phyloP scores from a whole-genome alignment of 2,888 invertebrate species.

The Caenorhabditis afra region DNA sequence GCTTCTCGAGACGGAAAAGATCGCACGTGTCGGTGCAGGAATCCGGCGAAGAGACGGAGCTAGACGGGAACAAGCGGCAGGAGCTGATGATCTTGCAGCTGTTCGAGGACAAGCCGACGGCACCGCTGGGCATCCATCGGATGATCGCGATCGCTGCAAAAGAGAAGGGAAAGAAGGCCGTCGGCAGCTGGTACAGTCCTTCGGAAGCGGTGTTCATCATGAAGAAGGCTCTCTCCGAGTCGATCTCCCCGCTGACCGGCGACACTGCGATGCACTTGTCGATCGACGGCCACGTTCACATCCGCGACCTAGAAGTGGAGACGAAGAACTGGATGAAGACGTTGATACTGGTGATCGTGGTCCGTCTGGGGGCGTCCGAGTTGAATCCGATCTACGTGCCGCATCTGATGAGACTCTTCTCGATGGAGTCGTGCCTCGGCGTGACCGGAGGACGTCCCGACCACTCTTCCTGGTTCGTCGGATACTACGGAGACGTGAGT shows the following conservation, averaged over 20 bases:
- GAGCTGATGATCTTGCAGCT: slow-evolving; percentile 65
- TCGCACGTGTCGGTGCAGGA: slow-evolving; percentile 13
- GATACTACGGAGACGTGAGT: slow-evolving; percentile 85
- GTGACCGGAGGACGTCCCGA: slow-evolving; percentile 94
- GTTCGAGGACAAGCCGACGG: slow-evolving; percentile 68
- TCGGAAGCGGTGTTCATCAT: slow-evolving; percentile 69
- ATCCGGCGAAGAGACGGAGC: slow-evolving; percentile 16
- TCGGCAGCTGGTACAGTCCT: slow-evolving; percentile 74
- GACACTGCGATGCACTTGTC: slow-evolving; percentile 65
- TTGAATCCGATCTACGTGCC: slow-evolving; percentile 86
- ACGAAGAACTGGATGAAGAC: slow-evolving; percentile 73
- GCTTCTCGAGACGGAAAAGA: slow-evolving; percentile 43
- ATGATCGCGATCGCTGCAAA: slow-evolving; percentile 60
- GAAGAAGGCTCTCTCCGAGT: slow-evolving; percentile 64
- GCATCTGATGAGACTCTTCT: slow-evolving; percentile 88
- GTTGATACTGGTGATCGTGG: slow-evolving; percentile 68
- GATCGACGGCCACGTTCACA: slow-evolving; percentile 68
- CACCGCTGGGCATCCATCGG: slow-evolving; percentile 70
- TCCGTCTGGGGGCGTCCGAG: slow-evolving; percentile 70
- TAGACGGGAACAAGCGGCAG: slow-evolving; percentile 43
- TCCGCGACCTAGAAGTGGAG: slow-evolving; percentile 62
- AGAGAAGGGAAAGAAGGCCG: slow-evolving; percentile 60
- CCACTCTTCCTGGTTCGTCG: slow-evolving; percentile 94
- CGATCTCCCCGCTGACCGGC: slow-evolving; percentile 63
- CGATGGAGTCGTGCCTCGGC: slow-evolving; percentile 90